Percentiles rank a stretch among this genome's conserved stretches.
These are phyloP conservation scores for Podargus strigoides DNA, from an alignment of 2,797 vertebrate genomes.

Conservation along the genomic window DNA sequence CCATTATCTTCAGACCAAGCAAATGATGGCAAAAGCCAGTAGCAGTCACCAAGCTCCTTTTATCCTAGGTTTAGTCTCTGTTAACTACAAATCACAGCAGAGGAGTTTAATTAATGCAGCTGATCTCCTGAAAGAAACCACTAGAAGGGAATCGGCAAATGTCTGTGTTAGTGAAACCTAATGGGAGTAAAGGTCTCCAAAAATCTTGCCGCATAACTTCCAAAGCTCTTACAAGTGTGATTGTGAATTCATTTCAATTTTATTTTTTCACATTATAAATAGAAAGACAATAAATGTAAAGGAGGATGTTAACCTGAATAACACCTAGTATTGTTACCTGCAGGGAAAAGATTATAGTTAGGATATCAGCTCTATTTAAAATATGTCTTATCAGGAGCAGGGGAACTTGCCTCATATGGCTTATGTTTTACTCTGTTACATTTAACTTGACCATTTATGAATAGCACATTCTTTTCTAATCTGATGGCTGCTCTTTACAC, in stretches of 20 bases:
- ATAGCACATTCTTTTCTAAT: neutral
- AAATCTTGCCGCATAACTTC: neutral
- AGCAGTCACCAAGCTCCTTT: neutral
- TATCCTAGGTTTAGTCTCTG: neutral
- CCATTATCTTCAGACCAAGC: neutral
- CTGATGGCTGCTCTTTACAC: neutral
- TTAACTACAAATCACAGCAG: neutral
- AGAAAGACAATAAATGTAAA: constrained; percentile 30
- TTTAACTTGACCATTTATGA: neutral
- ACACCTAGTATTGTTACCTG: neutral
- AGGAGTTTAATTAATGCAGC: constrained; percentile 3
- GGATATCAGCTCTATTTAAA: constrained; percentile 28
- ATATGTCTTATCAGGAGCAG: constrained; percentile 33
- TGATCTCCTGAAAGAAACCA: neutral
- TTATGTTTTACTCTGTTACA: constrained; percentile 39
- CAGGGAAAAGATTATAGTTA: neutral
- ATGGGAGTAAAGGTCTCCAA: neutral
- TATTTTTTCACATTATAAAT: neutral
- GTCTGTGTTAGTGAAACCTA: neutral
- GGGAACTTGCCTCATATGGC: constrained; percentile 6
- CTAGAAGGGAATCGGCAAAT: neutral
- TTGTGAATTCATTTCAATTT: neutral
- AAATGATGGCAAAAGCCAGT: neutral
- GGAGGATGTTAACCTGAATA: constrained; percentile 2
- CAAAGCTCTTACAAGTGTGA: neutral